Base-by-base conservation (phyloP, 2,888 invertebrate genomes). In the Keiferia lycopersicella region DNA sequence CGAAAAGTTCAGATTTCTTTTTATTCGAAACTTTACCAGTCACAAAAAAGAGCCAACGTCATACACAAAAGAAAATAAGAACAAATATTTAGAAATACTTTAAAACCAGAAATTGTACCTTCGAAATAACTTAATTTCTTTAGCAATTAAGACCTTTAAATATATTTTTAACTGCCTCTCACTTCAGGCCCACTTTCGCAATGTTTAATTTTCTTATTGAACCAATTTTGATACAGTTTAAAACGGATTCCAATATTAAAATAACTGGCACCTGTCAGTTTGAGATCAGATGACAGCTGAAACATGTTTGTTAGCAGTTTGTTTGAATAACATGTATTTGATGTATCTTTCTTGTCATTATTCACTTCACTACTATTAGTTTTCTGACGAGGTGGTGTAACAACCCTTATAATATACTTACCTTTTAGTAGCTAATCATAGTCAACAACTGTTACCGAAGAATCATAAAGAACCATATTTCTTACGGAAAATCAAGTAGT, bases 111-210 rank as follows among this genome's bases (percentile, higher is more conserved):
- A 41, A 41, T 6, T 41, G 3, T 41, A 50, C 50, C 10, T 50
- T 16, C 45, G 34, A 16, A 56, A 56, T 26, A 12, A 34, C 56
- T 56, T 56, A 56, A 56, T 56, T 34, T 34, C 56, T 14, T n/a
- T 16, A 26, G 56, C 39, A 61, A 61, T 61, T 61, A 51, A 45
- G 38, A 41, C 59, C 39, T 59, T 38, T 20, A 59, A 22, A 41
- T 18, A 20, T 39, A 26, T 26, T 12, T 26, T 12, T 11, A 58
- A 10, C 20, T 51, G 30, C 64, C 64, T 64, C 64, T 64, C 64
- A 64, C 64, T 64, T 64, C 6, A 58, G 59, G 26, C n/a, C 64
- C 41, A 64, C 51, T 64, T 64, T 64, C 64, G 53, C 20, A 64
- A 64, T 60, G 16, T 41, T 60, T 60, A 59, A 64, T 60, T 64